These are phyloP conservation scores for Chrosomus eos DNA, from an alignment of 2,797 vertebrate genomes.

Conservation along the genomic window DNA sequence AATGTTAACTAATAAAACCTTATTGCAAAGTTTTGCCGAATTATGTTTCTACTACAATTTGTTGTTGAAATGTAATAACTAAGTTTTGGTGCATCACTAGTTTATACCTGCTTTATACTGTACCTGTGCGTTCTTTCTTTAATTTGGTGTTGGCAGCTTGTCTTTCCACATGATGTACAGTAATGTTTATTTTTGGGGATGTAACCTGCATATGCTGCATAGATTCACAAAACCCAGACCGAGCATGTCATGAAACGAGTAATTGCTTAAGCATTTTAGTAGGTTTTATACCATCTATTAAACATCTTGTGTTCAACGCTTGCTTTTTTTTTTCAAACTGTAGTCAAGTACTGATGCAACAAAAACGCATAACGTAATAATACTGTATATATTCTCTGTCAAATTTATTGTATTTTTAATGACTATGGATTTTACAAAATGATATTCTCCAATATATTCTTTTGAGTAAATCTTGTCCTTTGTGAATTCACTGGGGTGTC, in stretches of 20 bases:
- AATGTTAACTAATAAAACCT: not conserved
- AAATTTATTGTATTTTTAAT: not conserved
- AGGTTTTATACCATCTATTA: not conserved
- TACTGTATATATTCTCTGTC: not conserved
- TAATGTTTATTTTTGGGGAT: conserved; percentile 42
- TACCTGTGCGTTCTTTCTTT: not conserved
- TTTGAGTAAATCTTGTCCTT: not conserved
- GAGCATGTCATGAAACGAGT: conserved; percentile 1
- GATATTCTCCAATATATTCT: not conserved
- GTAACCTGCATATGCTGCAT: conserved; percentile 43
- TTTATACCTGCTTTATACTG: not conserved
- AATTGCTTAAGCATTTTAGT: not conserved
- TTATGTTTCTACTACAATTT: not conserved
- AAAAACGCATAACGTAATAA: not conserved
- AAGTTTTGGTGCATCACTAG: not conserved
- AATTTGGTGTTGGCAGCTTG: conserved; percentile 13
- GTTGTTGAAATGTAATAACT: not conserved
- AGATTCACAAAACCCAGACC: conserved; percentile 11
- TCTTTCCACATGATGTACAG: conserved; percentile 27
- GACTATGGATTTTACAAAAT: not conserved
- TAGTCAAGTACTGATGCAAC: not conserved
- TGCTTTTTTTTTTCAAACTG: not conserved
- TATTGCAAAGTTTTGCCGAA: not conserved
- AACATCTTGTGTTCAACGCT: not conserved
- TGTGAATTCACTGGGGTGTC: conserved; percentile 10